Percentiles rank a stretch among this genome's conserved stretches.
Conservation (phyloP, 2,797 vertebrate species). For the Spinus olivaceus region DNA sequence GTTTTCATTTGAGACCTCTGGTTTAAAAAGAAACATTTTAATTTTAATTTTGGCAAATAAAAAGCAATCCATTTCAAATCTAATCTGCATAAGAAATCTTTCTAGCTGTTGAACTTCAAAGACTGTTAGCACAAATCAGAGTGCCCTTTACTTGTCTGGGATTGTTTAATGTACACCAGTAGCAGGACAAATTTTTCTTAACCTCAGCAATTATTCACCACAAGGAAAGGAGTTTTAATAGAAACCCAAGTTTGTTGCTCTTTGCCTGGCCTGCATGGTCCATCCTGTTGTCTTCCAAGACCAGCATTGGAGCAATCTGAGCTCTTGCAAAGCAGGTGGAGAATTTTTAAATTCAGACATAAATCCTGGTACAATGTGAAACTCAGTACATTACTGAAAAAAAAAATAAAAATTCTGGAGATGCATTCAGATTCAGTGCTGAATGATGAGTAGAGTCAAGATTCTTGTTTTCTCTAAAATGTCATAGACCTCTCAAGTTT, state of each 20-base stretch:
- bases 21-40: not conserved
- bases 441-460: not conserved
- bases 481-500: not conserved
- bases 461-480: not conserved
- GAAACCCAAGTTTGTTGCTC: not conserved
- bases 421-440: not conserved
- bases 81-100: not conserved
- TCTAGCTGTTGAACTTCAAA: not conserved
- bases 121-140: not conserved
- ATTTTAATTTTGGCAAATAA: not conserved
- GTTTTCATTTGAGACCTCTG: not conserved
- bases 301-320: not conserved
- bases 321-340: not conserved
- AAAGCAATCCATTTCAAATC: not conserved
- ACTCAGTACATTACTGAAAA: not conserved
- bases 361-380: not conserved
- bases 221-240: rapidly evolving
- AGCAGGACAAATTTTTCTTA: not conserved
- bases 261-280: not conserved
- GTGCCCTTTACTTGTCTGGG: not conserved
- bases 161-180: not conserved
- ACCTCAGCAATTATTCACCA: not conserved
- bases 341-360: not conserved
- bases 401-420: not conserved
- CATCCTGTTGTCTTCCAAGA: not conserved